Base-by-base conservation (phyloP, 2,797 vertebrate genomes). In the Atherinosoma microstoma region DNA sequence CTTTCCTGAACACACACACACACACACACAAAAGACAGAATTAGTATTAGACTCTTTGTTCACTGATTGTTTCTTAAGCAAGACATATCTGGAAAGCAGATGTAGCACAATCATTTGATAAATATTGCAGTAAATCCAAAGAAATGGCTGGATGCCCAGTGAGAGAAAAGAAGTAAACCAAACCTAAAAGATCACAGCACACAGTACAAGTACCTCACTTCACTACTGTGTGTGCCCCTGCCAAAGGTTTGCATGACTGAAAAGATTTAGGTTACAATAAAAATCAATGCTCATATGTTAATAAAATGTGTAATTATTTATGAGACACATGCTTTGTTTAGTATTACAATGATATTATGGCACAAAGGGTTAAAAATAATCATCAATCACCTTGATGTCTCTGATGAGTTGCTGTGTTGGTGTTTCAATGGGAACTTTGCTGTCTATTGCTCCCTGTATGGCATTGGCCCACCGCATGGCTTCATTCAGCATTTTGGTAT, bases 341-440 rank as follows among this genome's bases (percentile, higher is more conserved):
- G 45, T n/a, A 18, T 24, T 24, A 75, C 1, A 49, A 22, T n/a
- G 16, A 53, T 4, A 27, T 15, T 16, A 16, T 29, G 4, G 18
- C 13, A 15, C 6, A 57, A 8, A 22, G 45, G n/a, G 18, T 35
- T 6, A 34, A 4, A 5, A 57, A 11, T 2, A 60, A 34, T 59
- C 35, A 72, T 16, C 27, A 13, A 1, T 42, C 94, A 98, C 97
- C 95, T 96, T 97, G 85, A 98, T 97, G 90, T 98, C 97, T 78
- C 95, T 94, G 87, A 98, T 97, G 78, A 98, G 96, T 7, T 98
- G 97, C 75, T 98, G 97, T 0, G 97, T 98, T 11, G 97, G 96
- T 0, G 97, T 98, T 93, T 98, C 96, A 15, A 97, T 97, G 86
- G 96, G 96, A 65, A 96, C 95, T 81, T 98, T 98, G 92, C 85